These are phyloP conservation scores for Phaedon cochleariae DNA, from an alignment of 2,888 invertebrate genomes.

Conservation along the genomic window DNA sequence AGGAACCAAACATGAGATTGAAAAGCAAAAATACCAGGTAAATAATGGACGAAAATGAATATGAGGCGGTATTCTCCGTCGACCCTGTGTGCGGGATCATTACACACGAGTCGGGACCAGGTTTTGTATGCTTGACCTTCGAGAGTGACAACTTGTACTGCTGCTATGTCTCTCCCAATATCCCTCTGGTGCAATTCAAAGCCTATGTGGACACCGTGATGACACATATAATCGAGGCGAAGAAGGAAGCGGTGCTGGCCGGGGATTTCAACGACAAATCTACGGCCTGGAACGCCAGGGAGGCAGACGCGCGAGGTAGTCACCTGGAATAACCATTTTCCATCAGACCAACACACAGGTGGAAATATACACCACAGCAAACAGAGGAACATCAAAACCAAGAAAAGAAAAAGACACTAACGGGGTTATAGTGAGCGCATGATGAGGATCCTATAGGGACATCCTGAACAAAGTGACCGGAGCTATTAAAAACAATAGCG, in stretches of 20 bases:
- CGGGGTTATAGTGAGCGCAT: too few relatives aligned
- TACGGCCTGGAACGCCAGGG: too few relatives aligned
- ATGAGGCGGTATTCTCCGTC: background rate
- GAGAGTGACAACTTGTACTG: background rate
- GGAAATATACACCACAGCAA: too few relatives aligned
- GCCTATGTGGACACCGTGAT: background rate
- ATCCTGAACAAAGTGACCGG: too few relatives aligned
- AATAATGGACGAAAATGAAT: background rate
- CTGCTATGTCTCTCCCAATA: background rate
- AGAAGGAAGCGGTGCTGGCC: background rate
- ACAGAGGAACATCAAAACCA: too few relatives aligned
- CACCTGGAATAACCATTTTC: too few relatives aligned
- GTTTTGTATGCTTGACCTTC: background rate
- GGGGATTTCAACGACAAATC: too few relatives aligned
- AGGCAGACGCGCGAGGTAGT: too few relatives aligned
- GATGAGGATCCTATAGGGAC: too few relatives aligned
- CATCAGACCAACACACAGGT: too few relatives aligned
- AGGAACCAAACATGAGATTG: conserved; percentile 1
- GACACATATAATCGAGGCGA: background rate
- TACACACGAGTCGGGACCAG: background rate
- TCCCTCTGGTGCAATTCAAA: background rate
- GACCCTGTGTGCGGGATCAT: background rate
- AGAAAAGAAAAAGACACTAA: too few relatives aligned
- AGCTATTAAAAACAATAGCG: too few relatives aligned
- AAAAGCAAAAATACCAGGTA: background rate